A percentile compares a stretch with the other conserved stretches of the same genome.
These are phyloP conservation scores for Exephanes ischioxanthus DNA, from an alignment of 2,888 invertebrate genomes.

Conservation along the genomic window DNA sequence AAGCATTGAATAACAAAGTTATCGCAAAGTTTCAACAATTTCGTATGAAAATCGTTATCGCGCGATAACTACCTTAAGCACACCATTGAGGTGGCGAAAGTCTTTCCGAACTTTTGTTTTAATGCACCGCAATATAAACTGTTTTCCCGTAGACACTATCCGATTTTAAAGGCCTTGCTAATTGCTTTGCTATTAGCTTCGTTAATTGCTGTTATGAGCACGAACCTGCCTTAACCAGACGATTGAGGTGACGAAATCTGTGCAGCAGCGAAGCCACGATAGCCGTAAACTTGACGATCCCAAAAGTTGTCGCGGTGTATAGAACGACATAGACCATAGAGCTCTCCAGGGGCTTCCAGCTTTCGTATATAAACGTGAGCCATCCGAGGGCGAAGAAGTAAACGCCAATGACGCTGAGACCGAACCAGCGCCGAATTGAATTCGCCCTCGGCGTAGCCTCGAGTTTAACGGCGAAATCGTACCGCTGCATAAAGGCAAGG, in stretches of 20 bases:
- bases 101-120: no score
- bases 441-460: neutral
- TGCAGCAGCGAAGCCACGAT: conserved; percentile 48
- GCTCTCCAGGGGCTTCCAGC: conserved; percentile 15
- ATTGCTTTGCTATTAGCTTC: no score
- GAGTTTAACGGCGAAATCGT: conserved; percentile 49
- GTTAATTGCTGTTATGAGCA: neutral
- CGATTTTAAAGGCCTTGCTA: neutral
- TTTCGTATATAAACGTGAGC: conserved; percentile 48
- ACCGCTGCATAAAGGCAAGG: conserved; percentile 33
- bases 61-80: no score
- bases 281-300: conserved; percentile 53
- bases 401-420: conserved; percentile 2
- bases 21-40: no score
- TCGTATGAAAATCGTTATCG: no score
- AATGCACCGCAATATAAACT: no score
- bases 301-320: conserved; percentile 36
- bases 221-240: conserved; percentile 36
- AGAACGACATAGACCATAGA: conserved; percentile 48
- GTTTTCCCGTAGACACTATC: no score
- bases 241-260: conserved; percentile 60
- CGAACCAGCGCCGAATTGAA: conserved; percentile 27
- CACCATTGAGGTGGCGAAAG: no score
- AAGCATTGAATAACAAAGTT: no score
- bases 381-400: conserved; percentile 46